Conservation (phyloP, 1,140 invertebrate genomes). For the Sinella curviseta region DNA sequence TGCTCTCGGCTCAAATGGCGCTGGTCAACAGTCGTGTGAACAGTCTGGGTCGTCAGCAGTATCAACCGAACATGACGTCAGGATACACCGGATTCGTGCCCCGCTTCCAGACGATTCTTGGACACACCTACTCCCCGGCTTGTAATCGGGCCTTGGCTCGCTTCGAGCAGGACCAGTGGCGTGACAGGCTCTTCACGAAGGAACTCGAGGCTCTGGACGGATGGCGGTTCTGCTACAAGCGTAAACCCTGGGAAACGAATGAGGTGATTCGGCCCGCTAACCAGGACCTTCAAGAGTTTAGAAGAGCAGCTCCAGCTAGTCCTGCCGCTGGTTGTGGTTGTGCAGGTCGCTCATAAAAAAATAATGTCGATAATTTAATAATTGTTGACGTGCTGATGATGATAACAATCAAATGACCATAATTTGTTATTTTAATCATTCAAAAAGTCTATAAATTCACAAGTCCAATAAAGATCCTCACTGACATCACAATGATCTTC, state of each 20-base stretch:
- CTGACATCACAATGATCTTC: no score
- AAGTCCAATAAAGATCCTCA: no score
- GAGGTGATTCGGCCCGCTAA: constrained; percentile 36
- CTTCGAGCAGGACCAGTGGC: constrained; percentile 49
- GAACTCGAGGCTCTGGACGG: constrained; percentile 48
- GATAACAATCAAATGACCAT: no score
- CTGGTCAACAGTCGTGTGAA: constrained; percentile 45
- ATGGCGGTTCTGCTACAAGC: constrained; percentile 48
- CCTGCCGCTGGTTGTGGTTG: constrained; percentile 32
- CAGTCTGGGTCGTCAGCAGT: constrained; percentile 47
- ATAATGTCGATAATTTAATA: neutral
- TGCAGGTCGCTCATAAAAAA: constrained; percentile 25
- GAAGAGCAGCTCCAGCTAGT: constrained; percentile 20
- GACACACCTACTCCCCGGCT: constrained; percentile 48
- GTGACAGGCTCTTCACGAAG: constrained; percentile 48
- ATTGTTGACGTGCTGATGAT: no score
- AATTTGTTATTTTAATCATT: no score
- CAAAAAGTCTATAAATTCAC: no score
- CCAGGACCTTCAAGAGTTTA: constrained; percentile 45
- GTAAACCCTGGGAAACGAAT: constrained; percentile 47
- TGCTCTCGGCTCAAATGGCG: constrained; percentile 39
- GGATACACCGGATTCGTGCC: constrained; percentile 45
- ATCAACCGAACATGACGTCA: constrained; percentile 45
- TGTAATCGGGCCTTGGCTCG: constrained; percentile 46
- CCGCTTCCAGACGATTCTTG: constrained; percentile 45